These are phyloP conservation scores for Antheraea mylitta DNA, from an alignment of 1,140 invertebrate genomes.

Conservation along the genomic window DNA sequence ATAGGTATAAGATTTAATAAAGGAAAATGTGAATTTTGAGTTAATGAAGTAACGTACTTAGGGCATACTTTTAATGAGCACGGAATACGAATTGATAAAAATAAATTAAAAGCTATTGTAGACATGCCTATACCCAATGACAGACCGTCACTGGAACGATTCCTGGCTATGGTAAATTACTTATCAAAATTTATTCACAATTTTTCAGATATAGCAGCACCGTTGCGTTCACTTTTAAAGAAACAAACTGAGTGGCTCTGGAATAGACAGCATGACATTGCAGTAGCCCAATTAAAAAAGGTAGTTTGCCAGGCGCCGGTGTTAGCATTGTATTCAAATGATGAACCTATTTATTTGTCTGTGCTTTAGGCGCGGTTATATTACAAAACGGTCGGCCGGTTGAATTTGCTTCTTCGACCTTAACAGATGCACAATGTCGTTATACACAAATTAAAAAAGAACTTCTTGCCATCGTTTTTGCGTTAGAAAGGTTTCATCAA, in stretches of 20 bases:
- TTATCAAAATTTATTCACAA: conserved; percentile 35
- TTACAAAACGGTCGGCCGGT: conserved; percentile 40
- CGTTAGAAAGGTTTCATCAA: conserved; percentile 2
- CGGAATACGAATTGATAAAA: conserved; percentile 6
- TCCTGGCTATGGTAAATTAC: conserved; percentile 66
- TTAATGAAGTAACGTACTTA: too few species aligned
- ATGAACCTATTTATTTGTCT: conserved; percentile 24
- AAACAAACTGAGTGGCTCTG: conserved; percentile 56
- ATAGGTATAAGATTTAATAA: too few species aligned
- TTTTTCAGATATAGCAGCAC: conserved; percentile 46
- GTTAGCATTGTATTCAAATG: conserved; percentile 29
- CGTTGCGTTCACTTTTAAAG: conserved; percentile 29
- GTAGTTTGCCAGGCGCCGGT: conserved; percentile 32
- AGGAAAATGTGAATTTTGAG: too few species aligned
- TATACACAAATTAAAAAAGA: conserved; percentile 6
- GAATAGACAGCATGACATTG: conserved; percentile 28
- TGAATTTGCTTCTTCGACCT: conserved; percentile 40
- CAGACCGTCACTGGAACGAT: conserved; percentile 53
- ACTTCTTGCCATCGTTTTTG: conserved; percentile 1
- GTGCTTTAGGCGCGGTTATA: conserved; percentile 40
- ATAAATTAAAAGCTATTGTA: conserved; percentile 12
- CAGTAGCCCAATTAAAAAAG: conserved; percentile 41
- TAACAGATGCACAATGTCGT: neutral
- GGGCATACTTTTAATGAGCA: neutral
- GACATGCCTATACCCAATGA: conserved; percentile 33